Conservation (phyloP, 92 coral and sea anemone species). For the Meandrina meandrites region DNA sequence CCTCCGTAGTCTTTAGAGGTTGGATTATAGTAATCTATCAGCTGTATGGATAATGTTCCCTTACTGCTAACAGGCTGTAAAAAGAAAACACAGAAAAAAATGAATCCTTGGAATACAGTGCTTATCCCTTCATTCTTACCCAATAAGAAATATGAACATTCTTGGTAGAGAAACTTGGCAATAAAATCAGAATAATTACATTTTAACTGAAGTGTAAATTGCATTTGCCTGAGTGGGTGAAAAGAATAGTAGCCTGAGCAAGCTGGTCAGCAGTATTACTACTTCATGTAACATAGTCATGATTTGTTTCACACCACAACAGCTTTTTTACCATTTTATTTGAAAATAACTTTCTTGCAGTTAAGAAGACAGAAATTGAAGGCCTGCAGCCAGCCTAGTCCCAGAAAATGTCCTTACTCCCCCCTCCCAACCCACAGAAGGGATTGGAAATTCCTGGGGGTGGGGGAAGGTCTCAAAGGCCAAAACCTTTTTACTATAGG, state of each 20-base stretch:
- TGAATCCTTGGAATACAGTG: background rate
- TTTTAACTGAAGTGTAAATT: background rate
- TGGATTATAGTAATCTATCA: conserved; percentile 77
- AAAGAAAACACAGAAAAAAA: background rate
- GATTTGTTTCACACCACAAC: background rate
- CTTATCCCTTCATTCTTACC: background rate
- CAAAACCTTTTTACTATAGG: no score
- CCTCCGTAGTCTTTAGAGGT: conserved; percentile 67
- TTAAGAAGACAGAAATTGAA: no score
- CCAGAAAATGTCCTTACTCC: no score
- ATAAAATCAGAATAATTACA: background rate
- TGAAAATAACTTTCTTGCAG: no score
- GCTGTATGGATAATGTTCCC: conserved; percentile 80
- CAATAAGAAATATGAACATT: no score
- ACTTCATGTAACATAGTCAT: background rate
- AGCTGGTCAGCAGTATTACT: background rate
- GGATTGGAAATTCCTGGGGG: no score
- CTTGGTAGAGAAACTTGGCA: background rate
- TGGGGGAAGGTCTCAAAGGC: no score
- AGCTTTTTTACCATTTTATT: no score
- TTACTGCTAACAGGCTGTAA: conserved; percentile 59
- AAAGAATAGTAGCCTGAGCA: no score
- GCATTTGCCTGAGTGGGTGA: no score
- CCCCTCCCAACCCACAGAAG: no score
- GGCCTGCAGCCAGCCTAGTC: no score